These are phyloP conservation scores for Folsomia manolachei DNA, from an alignment of 2,888 invertebrate species.

Conservation along the genomic window DNA sequence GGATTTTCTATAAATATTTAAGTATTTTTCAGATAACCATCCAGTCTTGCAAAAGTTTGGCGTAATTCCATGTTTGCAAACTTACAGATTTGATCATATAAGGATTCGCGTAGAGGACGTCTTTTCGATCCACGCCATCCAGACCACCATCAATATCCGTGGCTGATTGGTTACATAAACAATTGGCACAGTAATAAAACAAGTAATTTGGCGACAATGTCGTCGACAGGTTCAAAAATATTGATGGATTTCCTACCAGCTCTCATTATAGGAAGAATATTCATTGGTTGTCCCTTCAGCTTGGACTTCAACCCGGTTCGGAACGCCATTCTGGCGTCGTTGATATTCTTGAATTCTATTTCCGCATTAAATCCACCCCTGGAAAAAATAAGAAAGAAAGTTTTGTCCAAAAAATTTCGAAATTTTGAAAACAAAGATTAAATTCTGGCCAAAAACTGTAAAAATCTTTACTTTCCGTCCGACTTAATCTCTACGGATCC, in stretches of 20 bases:
- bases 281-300: neutral
- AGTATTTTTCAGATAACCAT: no score
- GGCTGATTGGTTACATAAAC: no score
- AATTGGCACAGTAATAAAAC: no score
- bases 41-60: no score
- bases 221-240: no score
- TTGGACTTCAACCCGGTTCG: neutral
- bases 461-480: neutral
- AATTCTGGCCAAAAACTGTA: neutral
- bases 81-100: neutral
- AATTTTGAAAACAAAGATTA: no score
- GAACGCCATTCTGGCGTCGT: neutral
- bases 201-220: neutral
- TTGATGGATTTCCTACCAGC: neutral
- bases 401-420: neutral
- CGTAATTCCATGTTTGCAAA: no score
- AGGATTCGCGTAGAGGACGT: neutral
- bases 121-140: neutral
- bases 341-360: neutral
- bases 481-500: neutral
- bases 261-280: neutral
- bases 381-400: no score
- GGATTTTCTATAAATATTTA: neutral
- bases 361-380: neutral
- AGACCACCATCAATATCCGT: no score